Base-by-base conservation (phyloP, 2,113 vertebrate species). In the Cricetomys ansorgei region DNA sequence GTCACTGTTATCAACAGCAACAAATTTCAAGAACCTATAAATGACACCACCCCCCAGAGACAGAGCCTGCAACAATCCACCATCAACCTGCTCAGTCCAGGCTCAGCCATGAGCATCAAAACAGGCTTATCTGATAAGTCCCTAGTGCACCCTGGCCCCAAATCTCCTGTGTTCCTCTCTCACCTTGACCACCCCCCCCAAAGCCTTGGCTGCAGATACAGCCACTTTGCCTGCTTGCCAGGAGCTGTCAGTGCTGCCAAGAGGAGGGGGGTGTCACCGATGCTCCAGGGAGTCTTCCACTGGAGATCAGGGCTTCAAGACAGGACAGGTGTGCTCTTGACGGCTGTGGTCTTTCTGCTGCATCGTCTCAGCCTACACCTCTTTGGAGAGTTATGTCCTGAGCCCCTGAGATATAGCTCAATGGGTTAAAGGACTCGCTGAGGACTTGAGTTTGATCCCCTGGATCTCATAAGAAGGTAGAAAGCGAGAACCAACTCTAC, bases 1-100 rank as follows among this genome's bases (percentile, higher is more conserved):
- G 83, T 97, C 98, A 97, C 98, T 73, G 96, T 80, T 98, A 98
- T 96, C 97, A 97, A 96, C 96, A 96, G 98, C 95, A 97, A 98
- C 98, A 97, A 96, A 98, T 98, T 98, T 97, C 95, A 96, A 97
- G 98, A 96, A 96, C 92, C 95, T 95, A 43, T 97, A 97, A 98
- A 98, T 94, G 98, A 97, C 97, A 97, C 40, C 89, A 16, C 94
- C 94, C 64, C 94, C 95, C 4, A 0, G 97, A 97, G 96, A 75
- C 92, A 96, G 89, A 97, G 96, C 96, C 92, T 27, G 77, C 87
- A 96, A 73, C 89, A 72, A 95, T 94, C 94, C 72, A 4, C 96
- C 45, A 3, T 84, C 96, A 86, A 89, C 92, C 97, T 84, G 88
- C 96, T 59, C 1, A 0, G 45, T 88, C 48, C 40, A 2, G 0